Conservation (phyloP, 2,113 vertebrate species). For the Arvicanthis niloticus region DNA sequence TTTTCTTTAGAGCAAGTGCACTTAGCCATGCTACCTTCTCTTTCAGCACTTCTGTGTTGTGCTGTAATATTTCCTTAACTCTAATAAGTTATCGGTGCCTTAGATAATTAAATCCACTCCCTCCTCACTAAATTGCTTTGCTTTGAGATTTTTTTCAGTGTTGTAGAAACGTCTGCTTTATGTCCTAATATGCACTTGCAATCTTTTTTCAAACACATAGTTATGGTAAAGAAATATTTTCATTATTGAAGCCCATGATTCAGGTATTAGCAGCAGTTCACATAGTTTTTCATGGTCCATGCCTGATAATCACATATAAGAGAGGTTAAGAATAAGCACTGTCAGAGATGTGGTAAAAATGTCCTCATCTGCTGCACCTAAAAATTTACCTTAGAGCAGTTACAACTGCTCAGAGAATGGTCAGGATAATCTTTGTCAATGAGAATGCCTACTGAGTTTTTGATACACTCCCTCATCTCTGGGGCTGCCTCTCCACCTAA, state of each 20-base stretch:
- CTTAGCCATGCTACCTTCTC: background rate
- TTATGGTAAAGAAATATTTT: background rate
- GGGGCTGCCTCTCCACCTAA: background rate
- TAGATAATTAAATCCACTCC: background rate
- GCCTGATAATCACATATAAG: background rate
- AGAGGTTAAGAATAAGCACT: background rate
- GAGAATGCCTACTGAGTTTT: background rate
- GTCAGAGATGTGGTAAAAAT: background rate
- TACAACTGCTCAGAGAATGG: background rate
- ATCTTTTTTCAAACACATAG: background rate
- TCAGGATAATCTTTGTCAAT: background rate
- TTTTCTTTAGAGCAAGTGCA: background rate
- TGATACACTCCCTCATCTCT: rapidly evolving
- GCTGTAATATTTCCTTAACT: background rate
- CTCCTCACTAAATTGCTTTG: background rate
- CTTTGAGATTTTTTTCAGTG: background rate
- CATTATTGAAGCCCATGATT: background rate
- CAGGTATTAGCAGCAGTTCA: background rate
- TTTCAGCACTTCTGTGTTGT: background rate
- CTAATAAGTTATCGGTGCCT: background rate
- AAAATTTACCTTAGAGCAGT: background rate
- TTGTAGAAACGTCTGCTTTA: background rate
- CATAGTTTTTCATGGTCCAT: background rate
- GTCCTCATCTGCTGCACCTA: rapidly evolving
- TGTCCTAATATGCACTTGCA: background rate